These are phyloP conservation scores for Ylistrum balloti DNA, from an alignment of 1,140 invertebrate species.

Conservation along the genomic window DNA sequence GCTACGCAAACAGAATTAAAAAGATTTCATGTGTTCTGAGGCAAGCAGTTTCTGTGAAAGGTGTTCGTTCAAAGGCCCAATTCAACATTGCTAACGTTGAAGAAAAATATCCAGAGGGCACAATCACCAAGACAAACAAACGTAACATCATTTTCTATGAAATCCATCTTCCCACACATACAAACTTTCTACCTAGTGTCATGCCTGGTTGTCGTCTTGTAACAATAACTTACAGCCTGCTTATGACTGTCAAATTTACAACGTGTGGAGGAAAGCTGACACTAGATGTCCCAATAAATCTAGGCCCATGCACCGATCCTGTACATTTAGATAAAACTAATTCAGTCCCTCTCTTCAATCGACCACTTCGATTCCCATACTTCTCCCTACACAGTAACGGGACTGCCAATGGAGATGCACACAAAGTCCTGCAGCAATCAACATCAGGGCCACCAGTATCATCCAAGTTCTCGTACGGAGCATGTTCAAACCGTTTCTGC, in stretches of 20 bases:
- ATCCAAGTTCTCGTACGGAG: conserved; percentile 14
- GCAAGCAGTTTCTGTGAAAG: conserved; percentile 64
- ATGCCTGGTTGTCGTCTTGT: conserved; percentile 67
- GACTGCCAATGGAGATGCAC: background rate
- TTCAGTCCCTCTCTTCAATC: conserved; percentile 73
- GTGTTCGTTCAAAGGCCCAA: conserved; percentile 54
- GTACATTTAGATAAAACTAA: conserved; percentile 68
- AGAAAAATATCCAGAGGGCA: conserved; percentile 65
- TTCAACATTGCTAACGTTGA: conserved; percentile 62
- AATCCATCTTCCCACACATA: conserved; percentile 68
- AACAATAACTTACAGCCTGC: conserved; percentile 69
- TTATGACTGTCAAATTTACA: conserved; percentile 69
- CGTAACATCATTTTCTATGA: conserved; percentile 62
- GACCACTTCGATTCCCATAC: conserved; percentile 72
- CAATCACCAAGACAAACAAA: conserved; percentile 56
- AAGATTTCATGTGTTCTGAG: conserved; percentile 68
- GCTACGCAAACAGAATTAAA: conserved; percentile 65
- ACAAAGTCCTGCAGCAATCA: background rate
- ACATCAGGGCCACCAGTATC: background rate
- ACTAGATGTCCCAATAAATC: conserved; percentile 72
- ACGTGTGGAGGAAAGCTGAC: conserved; percentile 70
- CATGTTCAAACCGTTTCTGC: conserved; percentile 1
- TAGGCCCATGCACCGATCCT: conserved; percentile 71
- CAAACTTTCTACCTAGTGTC: conserved; percentile 71
- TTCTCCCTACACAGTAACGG: conserved; percentile 64